Evolutionary conservation across 2,113 vertebrate genomes (phyloP).

Genomic region (Antigone vipio): DNA sequence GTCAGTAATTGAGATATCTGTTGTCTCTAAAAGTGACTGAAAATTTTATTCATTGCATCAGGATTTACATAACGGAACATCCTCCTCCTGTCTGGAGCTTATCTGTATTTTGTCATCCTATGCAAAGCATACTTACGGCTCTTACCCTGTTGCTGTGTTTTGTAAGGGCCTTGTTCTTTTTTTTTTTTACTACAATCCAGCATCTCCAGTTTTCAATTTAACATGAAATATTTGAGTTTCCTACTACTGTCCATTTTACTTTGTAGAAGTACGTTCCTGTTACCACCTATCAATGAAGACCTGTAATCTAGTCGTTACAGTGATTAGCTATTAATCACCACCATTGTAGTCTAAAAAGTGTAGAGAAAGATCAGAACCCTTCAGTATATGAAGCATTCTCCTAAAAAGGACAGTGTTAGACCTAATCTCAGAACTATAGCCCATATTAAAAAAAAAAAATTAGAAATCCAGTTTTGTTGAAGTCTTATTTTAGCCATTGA

Average conservation of each 20-base stretch:
- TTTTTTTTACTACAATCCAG: not conserved
- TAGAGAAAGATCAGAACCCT: not conserved
- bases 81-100: not conserved
- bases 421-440: not conserved
- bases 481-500: not conserved
- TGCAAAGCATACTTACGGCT: not conserved
- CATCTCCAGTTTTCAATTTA: not conserved
- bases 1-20: not conserved
- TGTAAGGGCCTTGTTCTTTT: fast-evolving
- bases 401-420: not conserved
- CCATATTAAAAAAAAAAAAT: not conserved
- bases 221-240: not conserved
- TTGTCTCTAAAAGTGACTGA: not conserved
- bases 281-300: not conserved
- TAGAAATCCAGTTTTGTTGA: not conserved
- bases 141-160: not conserved
- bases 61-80: not conserved
- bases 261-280: not conserved
- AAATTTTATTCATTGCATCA: not conserved
- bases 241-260: not conserved
- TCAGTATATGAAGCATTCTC: not conserved
- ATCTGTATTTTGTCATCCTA: not conserved
- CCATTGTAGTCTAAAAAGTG: not conserved
- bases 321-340: not conserved
- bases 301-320: not conserved